These are phyloP conservation scores for Bombus sibiricus DNA, from an alignment of 1,140 invertebrate genomes.

Conservation along the genomic window DNA sequence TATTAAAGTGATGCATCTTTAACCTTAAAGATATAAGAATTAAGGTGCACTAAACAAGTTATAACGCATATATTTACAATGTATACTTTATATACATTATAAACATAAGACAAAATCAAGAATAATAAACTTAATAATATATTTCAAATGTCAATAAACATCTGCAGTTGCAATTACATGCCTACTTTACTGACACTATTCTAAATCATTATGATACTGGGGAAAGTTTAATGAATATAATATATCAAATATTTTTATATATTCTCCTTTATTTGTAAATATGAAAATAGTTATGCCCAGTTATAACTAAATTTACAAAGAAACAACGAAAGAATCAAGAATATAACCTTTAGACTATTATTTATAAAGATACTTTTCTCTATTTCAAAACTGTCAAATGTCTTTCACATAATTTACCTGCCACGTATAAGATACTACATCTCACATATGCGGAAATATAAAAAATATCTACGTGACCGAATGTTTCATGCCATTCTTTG, in stretches of 20 bases:
- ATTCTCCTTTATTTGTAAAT: not conserved
- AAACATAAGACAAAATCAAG: not conserved
- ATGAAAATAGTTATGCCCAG: not conserved
- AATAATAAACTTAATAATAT: not conserved
- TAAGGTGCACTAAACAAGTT: not conserved
- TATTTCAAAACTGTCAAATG: not conserved
- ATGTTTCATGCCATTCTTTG: not conserved
- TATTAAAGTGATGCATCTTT: not conserved
- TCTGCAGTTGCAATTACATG: not conserved
- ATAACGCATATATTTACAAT: not conserved
- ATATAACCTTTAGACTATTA: slow-evolving; percentile 25
- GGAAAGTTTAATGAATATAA: not conserved
- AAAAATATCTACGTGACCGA: not conserved
- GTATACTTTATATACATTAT: not conserved
- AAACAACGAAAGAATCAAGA: slow-evolving; percentile 5
- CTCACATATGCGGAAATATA: not conserved
- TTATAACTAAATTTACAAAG: not conserved
- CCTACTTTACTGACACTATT: not conserved
- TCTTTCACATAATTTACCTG: slow-evolving; percentile 16
- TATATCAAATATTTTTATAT: not conserved
- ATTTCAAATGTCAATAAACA: not conserved
- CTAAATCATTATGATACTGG: not conserved
- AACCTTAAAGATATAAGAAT: not conserved
- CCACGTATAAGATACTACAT: not conserved
- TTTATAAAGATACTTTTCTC: not conserved